These are phyloP conservation scores for Bufo bufo DNA, from an alignment of 2,113 vertebrate genomes.

Conservation along the genomic window DNA sequence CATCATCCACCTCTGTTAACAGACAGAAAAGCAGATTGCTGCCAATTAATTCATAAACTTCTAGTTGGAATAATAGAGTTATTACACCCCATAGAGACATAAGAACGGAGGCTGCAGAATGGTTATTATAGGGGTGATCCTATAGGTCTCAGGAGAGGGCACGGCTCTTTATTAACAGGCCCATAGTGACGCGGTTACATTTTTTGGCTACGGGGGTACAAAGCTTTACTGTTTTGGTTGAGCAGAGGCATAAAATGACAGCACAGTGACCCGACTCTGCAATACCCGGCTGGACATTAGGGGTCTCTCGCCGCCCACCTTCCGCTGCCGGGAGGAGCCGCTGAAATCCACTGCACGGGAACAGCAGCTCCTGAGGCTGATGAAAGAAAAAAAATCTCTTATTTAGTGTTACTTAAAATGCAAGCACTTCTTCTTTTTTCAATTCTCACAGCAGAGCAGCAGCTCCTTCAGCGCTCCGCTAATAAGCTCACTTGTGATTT, in stretches of 20 bases:
- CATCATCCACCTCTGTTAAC: too few relatives aligned
- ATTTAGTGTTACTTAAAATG: slow-evolving; percentile 67
- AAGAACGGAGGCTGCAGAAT: too few relatives aligned
- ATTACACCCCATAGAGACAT: too few relatives aligned
- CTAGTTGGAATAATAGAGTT: too few relatives aligned
- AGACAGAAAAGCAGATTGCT: too few relatives aligned
- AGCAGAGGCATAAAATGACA: not conserved
- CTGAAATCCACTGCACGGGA: slow-evolving; percentile 11
- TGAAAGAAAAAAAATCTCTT: slow-evolving; percentile 59
- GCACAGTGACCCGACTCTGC: not conserved
- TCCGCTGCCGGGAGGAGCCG: slow-evolving; percentile 55
- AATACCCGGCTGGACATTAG: slow-evolving; percentile 54
- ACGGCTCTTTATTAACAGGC: too few relatives aligned
- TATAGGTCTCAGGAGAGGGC: too few relatives aligned
- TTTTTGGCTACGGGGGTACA: not conserved
- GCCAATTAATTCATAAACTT: too few relatives aligned
- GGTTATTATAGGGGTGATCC: too few relatives aligned
- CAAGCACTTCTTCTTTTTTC: slow-evolving; percentile 64
- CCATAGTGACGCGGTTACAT: too few relatives aligned
- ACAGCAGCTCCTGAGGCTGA: slow-evolving; percentile 61
- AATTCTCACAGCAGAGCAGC: slow-evolving; percentile 65
- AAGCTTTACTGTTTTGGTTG: not conserved
- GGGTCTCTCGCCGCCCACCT: slow-evolving; percentile 55
- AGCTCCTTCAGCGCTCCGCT: slow-evolving; percentile 61
- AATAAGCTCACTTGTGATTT: slow-evolving; percentile 67